Conservation (phyloP, 2,113 vertebrate genomes). For the Anguilla japonica region DNA sequence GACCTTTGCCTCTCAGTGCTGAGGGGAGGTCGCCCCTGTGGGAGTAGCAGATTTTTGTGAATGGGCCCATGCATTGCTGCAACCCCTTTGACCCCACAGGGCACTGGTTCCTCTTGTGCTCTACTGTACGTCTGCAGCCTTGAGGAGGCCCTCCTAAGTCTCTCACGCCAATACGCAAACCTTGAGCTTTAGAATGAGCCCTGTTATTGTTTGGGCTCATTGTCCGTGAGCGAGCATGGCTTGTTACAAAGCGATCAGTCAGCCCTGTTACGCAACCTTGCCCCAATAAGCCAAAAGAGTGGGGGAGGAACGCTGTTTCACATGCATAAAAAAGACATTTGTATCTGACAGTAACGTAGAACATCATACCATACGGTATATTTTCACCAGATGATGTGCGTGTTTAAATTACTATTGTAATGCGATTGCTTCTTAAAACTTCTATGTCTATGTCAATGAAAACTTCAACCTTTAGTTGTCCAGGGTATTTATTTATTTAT, state of each 20-base stretch:
- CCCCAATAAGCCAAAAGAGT: background rate
- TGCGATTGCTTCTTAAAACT: slow-evolving; percentile 12
- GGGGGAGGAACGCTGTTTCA: background rate
- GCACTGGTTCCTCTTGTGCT: background rate
- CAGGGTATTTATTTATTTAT: slow-evolving; percentile 36
- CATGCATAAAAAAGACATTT: background rate
- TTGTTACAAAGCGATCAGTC: background rate
- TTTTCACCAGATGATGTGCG: background rate
- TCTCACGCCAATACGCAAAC: background rate
- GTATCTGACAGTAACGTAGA: background rate
- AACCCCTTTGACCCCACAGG: background rate
- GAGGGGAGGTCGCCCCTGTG: background rate
- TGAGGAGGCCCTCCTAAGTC: background rate
- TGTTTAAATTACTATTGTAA: too few species aligned
- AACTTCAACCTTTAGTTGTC: slow-evolving; percentile 44
- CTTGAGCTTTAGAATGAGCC: background rate
- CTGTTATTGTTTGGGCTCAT: background rate
- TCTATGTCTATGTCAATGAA: slow-evolving; percentile 36
- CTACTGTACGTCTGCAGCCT: background rate
- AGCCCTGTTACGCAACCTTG: background rate
- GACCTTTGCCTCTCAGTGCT: slow-evolving; percentile 4
- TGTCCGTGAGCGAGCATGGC: background rate
- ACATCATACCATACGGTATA: background rate
- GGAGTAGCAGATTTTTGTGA: background rate
- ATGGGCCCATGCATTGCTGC: background rate